Evolutionary conservation across 2,113 vertebrate genomes (phyloP).

Genomic region (Saccopteryx leptura): DNA sequence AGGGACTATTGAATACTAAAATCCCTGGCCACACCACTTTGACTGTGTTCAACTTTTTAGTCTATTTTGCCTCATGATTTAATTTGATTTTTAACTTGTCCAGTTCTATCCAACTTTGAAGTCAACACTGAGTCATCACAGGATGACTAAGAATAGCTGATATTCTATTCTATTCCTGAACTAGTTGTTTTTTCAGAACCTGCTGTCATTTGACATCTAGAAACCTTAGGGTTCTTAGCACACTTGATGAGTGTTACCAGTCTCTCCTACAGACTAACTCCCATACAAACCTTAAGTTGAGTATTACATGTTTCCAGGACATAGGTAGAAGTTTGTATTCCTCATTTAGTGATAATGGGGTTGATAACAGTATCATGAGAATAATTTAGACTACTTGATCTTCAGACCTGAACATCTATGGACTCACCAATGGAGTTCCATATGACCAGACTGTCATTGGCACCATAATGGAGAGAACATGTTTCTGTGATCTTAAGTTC

Average conservation of each 20-base stretch:
- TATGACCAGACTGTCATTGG: not conserved
- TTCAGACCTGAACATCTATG: not conserved
- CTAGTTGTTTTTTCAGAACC: not conserved
- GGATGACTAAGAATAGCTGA: not conserved
- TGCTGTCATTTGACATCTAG: not conserved
- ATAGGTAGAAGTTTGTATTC: not conserved
- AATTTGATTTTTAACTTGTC: not conserved
- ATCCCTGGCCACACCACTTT: not conserved
- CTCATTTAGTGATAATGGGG: not conserved
- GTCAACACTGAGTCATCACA: not conserved
- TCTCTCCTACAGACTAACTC: not conserved
- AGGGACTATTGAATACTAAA: not conserved
- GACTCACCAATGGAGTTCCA: not conserved
- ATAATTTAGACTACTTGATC: not conserved
- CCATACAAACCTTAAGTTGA: not conserved
- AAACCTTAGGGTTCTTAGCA: not conserved
- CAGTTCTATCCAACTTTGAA: not conserved
- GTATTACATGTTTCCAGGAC: not conserved
- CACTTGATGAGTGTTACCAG: not conserved
- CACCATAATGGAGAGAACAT: not conserved
- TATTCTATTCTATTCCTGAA: slow-evolving; percentile 32
- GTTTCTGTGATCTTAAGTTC: not conserved
- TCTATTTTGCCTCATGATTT: not conserved
- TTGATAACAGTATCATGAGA: not conserved
- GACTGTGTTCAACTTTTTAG: not conserved